Percentiles rank a stretch among this genome's conserved stretches.
Conservation (phyloP, 1,140 invertebrate species). For the Paraescarpia echinospica region DNA sequence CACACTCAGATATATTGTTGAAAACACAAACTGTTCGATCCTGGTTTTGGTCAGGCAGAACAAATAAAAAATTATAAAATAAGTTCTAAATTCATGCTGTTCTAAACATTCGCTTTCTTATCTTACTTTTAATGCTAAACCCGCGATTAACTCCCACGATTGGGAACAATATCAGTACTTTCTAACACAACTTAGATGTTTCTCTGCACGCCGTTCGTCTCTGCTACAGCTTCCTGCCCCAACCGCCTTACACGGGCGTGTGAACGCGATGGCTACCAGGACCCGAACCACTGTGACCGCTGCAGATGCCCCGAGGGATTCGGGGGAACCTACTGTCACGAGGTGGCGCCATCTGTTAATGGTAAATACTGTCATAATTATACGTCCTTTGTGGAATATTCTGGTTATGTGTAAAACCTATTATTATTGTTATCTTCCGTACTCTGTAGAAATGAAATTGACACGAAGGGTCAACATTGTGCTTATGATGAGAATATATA, state of each 20-base stretch:
- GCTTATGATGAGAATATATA: not conserved
- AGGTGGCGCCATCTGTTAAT: constrained; percentile 12
- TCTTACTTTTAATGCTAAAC: no score
- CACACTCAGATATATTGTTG: no score
- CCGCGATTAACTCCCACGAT: no score
- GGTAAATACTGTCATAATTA: not conserved
- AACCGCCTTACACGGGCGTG: not conserved
- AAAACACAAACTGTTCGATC: no score
- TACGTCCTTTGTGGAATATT: not conserved
- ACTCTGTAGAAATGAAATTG: not conserved
- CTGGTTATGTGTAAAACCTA: no score
- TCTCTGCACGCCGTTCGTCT: not conserved
- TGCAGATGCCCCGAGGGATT: constrained; percentile 50
- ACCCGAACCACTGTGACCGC: constrained; percentile 49
- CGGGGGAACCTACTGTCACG: constrained; percentile 40
- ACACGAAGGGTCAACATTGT: not conserved
- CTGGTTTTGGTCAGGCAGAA: no score
- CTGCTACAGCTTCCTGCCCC: not conserved
- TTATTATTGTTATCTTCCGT: no score
- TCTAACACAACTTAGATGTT: no score
- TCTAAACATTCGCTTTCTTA: no score
- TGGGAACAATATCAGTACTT: no score
- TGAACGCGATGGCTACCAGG: constrained; percentile 41
- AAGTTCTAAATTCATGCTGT: no score
- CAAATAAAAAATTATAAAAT: no score